Evolutionary conservation across 2,888 invertebrate species (phyloP).

Genomic region (Aproaerema taeniolella): DNA sequence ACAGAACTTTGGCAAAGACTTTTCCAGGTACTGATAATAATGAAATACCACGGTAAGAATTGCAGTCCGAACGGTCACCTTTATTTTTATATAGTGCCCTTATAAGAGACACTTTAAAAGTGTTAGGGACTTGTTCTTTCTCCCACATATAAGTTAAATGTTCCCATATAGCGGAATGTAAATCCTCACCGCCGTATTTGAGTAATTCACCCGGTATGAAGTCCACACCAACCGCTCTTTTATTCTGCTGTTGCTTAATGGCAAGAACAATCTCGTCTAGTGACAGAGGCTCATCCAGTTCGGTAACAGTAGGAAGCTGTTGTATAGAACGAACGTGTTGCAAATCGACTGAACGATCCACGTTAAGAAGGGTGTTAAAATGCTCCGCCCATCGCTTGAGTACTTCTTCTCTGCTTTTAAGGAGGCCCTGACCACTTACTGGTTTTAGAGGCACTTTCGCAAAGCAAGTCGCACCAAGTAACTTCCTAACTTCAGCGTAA

Average conservation of each 20-base stretch:
- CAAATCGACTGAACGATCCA: slow-evolving; percentile 15
- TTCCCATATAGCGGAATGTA: slow-evolving; percentile 11
- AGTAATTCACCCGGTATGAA: slow-evolving; percentile 16
- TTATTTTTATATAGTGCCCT: slow-evolving; percentile 8
- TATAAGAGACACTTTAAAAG: slow-evolving; percentile 8
- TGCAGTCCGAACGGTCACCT: slow-evolving; percentile 15
- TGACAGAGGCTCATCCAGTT: slow-evolving; percentile 11
- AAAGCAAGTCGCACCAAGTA: slow-evolving; percentile 12
- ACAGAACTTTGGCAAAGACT: slow-evolving; percentile 14
- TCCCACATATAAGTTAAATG: slow-evolving; percentile 16
- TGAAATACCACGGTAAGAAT: slow-evolving; percentile 20
- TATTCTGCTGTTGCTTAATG: slow-evolving; percentile 18
- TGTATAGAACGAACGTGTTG: slow-evolving; percentile 5
- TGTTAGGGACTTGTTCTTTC: slow-evolving; percentile 2
- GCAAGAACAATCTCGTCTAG: slow-evolving; percentile 13
- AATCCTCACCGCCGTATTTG: slow-evolving; percentile 18
- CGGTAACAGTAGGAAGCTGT: neutral
- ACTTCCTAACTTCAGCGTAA: slow-evolving; percentile 10
- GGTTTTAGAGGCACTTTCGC: slow-evolving; percentile 4
- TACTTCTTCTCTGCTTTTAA: slow-evolving; percentile 13
- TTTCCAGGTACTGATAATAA: slow-evolving; percentile 14
- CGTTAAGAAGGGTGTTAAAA: slow-evolving; percentile 17
- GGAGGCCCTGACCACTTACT: neutral
- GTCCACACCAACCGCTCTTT: slow-evolving; percentile 16
- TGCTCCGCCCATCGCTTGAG: slow-evolving; percentile 17